Evolutionary conservation across 2,113 vertebrate species (phyloP).

Genomic region (Callorhinus ursinus): DNA sequence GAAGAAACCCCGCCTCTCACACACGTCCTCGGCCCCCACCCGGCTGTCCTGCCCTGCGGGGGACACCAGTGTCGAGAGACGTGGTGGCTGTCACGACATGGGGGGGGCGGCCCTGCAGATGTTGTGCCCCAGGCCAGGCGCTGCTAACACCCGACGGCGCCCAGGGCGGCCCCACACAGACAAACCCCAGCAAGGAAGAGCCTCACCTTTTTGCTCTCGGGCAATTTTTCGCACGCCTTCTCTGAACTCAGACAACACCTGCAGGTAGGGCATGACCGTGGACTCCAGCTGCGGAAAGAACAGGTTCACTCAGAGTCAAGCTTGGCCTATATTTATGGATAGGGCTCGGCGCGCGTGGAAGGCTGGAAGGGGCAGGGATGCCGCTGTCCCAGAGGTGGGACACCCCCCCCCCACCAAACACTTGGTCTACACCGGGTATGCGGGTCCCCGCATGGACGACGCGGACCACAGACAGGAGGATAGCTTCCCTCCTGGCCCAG

Average conservation of each 20-base stretch:
- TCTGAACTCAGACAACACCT: constrained; percentile 94
- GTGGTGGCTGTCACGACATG: fast-evolving
- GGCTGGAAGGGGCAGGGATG: too few relatives aligned
- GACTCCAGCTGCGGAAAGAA: constrained; percentile 90
- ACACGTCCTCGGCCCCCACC: not conserved
- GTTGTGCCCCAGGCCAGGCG: not conserved
- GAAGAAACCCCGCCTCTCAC: not conserved
- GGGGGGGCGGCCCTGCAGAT: not conserved
- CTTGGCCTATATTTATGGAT: fast-evolving
- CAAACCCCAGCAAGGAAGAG: not conserved
- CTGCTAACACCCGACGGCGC: not conserved
- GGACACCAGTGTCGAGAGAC: not conserved
- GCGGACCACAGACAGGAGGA: not conserved
- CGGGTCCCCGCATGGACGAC: not conserved
- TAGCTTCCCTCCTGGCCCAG: fast-evolving
- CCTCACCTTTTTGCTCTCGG: constrained; percentile 92
- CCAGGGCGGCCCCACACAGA: not conserved
- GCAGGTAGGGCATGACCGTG: constrained; percentile 95
- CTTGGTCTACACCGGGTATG: fast-evolving
- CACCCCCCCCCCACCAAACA: fast-evolving
- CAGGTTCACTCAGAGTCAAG: fast-evolving
- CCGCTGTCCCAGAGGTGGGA: too few relatives aligned
- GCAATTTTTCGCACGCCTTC: constrained; percentile 93
- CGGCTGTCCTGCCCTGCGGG: not conserved
- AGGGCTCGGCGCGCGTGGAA: fast-evolving